These are phyloP conservation scores for Prietella phreatophila DNA, from an alignment of 2,113 vertebrate genomes.

Conservation along the genomic window DNA sequence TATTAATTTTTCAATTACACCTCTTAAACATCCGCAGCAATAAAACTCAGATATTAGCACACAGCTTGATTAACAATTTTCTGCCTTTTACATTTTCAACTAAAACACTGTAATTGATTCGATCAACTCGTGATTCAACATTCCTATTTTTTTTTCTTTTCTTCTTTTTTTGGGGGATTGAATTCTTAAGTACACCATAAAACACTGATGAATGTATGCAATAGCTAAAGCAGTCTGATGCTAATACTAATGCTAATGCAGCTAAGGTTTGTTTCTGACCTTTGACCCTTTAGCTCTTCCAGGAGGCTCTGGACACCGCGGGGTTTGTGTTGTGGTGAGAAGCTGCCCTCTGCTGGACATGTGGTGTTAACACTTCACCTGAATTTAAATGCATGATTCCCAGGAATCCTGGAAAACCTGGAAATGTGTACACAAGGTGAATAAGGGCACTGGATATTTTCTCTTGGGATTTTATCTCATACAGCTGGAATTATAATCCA, in stretches of 20 bases:
- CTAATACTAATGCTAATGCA: not conserved
- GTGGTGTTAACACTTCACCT: conserved; percentile 8
- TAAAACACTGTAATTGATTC: conserved; percentile 52
- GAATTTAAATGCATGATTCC: not conserved
- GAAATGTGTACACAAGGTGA: not conserved
- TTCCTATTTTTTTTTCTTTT: not conserved
- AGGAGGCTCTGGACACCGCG: not conserved
- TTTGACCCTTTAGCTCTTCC: not conserved
- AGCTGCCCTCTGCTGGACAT: conserved; percentile 52
- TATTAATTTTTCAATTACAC: conserved; percentile 60
- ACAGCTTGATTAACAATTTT: conserved; percentile 56
- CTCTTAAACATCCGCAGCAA: conserved; percentile 44
- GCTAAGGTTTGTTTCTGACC: not conserved
- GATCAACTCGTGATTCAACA: conserved; percentile 9
- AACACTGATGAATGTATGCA: conserved; percentile 34
- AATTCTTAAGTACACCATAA: conserved; percentile 49
- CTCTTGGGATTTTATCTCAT: not conserved
- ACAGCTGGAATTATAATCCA: not conserved
- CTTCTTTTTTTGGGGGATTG: conserved; percentile 18
- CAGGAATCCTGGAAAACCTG: not conserved
- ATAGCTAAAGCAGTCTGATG: not conserved
- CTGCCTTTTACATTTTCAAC: conserved; percentile 42
- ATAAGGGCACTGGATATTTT: not conserved
- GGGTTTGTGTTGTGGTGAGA: conserved; percentile 14
- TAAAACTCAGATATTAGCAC: conserved; percentile 38